Conservation (phyloP, 92 coral and sea anemone genomes). For the Umimayanthus kanabou region DNA sequence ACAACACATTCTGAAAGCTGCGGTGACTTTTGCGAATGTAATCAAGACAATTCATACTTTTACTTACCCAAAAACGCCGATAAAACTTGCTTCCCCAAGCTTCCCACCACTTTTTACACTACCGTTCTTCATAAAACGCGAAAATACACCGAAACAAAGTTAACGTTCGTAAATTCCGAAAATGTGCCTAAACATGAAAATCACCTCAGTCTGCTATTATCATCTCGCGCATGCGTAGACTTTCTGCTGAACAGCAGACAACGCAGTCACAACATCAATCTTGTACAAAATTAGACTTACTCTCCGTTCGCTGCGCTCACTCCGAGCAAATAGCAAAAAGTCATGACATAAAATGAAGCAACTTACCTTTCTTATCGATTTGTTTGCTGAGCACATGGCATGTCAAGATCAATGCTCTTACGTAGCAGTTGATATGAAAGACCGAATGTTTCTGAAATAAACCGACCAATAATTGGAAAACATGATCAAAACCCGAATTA, state of each 20-base stretch:
- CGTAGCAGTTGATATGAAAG: no score
- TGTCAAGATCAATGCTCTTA: no score
- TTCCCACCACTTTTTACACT: neutral
- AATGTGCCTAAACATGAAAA: neutral
- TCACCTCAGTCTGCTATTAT: slow-evolving; percentile 8
- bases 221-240: neutral
- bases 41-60: slow-evolving; percentile 29
- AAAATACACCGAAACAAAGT: slow-evolving; percentile 23
- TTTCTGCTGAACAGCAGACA: neutral
- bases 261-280: neutral
- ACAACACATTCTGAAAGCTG: slow-evolving; percentile 23
- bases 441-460: no score
- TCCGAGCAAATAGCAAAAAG: no score
- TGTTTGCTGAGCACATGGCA: no score
- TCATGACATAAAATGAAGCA: no score
- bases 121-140: slow-evolving; percentile 24
- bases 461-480: no score
- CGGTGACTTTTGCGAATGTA: slow-evolving; percentile 19
- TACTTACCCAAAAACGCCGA: slow-evolving; percentile 3
- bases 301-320: no score
- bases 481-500: no score
- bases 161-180: slow-evolving; percentile 7
- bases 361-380: no score
- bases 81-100: neutral
- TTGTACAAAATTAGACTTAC: no score